Percentiles rank a stretch among this genome's conserved stretches.
phyloP scores from a whole-genome alignment of 2,888 invertebrate genomes.

The Agrotis puta region DNA sequence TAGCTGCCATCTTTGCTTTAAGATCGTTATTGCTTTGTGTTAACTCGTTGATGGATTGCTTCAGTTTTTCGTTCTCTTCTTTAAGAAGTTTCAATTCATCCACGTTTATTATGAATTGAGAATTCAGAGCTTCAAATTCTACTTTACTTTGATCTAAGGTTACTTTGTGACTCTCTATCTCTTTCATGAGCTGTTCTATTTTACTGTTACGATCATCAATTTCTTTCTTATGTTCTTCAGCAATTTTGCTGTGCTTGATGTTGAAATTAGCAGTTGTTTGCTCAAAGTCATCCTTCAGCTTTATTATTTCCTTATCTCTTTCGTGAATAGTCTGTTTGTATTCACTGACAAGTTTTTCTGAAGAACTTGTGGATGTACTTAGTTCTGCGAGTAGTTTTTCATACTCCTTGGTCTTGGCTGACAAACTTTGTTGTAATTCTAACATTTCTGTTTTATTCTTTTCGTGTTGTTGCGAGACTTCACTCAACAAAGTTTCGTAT shows the following conservation, averaged over 20 bases:
- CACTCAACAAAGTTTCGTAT: conserved; percentile 85
- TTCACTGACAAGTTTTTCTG: conserved; percentile 85
- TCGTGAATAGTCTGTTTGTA: conserved; percentile 89
- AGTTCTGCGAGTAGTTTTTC: conserved; percentile 83
- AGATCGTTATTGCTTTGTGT: conserved; percentile 81
- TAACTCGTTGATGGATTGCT: conserved; percentile 84
- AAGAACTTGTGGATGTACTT: conserved; percentile 79
- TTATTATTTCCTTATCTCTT: conserved; percentile 90
- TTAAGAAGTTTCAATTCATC: conserved; percentile 85
- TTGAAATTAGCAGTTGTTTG: conserved; percentile 87
- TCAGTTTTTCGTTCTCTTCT: conserved; percentile 85
- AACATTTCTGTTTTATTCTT: conserved; percentile 84
- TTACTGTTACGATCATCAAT: conserved; percentile 88
- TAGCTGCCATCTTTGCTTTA: conserved; percentile 83
- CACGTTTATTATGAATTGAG: conserved; percentile 85
- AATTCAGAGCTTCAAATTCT: conserved; percentile 86
- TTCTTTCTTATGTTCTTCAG: conserved; percentile 89
- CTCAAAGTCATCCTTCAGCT: conserved; percentile 88
- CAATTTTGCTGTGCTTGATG: conserved; percentile 88
- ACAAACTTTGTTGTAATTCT: conserved; percentile 82
- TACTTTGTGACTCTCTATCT: conserved; percentile 86
- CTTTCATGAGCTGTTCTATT: conserved; percentile 87
- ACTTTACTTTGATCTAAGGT: conserved; percentile 86
- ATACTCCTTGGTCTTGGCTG: conserved; percentile 83
- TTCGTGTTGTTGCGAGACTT: conserved; percentile 85